A percentile compares a stretch with the other conserved stretches of the same genome.
Conservation (phyloP, 2,888 invertebrate species). For the Aporophyla lueneburgensis region DNA sequence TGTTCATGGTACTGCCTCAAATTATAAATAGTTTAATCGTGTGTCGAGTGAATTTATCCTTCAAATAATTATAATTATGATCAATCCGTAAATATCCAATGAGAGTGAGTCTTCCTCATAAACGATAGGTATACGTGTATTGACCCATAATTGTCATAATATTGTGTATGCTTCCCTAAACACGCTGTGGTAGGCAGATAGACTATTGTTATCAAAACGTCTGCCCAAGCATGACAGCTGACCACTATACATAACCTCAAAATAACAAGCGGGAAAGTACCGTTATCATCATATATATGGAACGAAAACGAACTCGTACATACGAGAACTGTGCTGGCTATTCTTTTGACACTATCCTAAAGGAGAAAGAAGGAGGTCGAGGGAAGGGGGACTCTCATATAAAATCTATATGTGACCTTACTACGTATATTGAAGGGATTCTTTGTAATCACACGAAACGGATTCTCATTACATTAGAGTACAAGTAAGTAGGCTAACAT, state of each 20-base stretch:
- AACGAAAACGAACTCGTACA: not conserved
- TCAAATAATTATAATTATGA: conserved; percentile 11
- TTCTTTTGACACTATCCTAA: conserved; percentile 1
- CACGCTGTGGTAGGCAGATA: not conserved
- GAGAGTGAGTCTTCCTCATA: conserved; percentile 19
- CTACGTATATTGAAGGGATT: not conserved
- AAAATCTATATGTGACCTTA: not conserved
- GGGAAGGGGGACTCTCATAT: not conserved
- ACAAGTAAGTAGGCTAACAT: conserved; percentile 2
- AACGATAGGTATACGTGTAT: not conserved
- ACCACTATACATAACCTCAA: not conserved
- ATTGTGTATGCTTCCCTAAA: conserved; percentile 27
- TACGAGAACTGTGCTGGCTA: not conserved
- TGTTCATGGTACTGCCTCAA: not conserved
- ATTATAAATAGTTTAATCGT: conserved; percentile 18
- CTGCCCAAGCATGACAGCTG: not conserved
- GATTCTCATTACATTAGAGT: conserved; percentile 27
- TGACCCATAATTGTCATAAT: conserved; percentile 3
- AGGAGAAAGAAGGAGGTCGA: not conserved
- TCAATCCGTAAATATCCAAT: conserved; percentile 20
- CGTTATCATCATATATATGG: not conserved
- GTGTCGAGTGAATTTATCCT: conserved; percentile 8
- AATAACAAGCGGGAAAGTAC: not conserved
- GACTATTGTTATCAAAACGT: not conserved
- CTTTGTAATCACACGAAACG: conserved; percentile 2